Percentiles rank a stretch among this genome's conserved stretches.
phyloP scores from a whole-genome alignment of 2,113 vertebrate species.

The Chlamydotis undulata region DNA sequence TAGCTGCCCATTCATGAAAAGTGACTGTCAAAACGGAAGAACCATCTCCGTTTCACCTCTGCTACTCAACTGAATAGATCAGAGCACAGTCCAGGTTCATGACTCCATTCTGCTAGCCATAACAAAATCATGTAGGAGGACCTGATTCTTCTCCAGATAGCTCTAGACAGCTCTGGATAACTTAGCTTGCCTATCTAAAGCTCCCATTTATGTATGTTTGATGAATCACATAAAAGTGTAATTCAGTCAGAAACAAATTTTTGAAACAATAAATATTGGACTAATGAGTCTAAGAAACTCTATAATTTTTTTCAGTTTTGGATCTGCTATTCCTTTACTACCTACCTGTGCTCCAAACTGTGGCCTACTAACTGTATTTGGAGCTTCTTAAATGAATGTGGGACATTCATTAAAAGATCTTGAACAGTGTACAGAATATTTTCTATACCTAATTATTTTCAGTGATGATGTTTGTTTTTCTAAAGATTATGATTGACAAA shows the following conservation, averaged over 20 bases:
- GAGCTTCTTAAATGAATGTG: not conserved
- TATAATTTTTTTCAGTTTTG: not conserved
- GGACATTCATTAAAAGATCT: not conserved
- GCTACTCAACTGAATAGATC: not conserved
- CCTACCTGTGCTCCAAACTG: not conserved
- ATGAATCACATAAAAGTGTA: not conserved
- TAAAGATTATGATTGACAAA: not conserved
- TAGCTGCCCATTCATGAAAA: not conserved
- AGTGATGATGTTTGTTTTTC: not conserved
- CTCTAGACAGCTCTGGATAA: not conserved
- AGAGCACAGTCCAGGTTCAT: not conserved
- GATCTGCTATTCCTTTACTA: not conserved
- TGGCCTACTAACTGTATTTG: not conserved
- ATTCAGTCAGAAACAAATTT: not conserved
- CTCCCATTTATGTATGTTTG: not conserved
- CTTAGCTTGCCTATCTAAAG: not conserved
- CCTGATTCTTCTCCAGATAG: not conserved
- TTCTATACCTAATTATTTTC: not conserved
- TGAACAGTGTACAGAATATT: not conserved
- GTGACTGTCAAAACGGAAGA: not conserved
- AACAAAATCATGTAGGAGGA: not conserved
- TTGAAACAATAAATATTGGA: not conserved
- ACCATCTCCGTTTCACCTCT: not conserved
- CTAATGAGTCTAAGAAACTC: not conserved
- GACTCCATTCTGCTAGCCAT: not conserved